phyloP scores from a whole-genome alignment of 1,140 invertebrate species.

The Wiebesia pumilae region DNA sequence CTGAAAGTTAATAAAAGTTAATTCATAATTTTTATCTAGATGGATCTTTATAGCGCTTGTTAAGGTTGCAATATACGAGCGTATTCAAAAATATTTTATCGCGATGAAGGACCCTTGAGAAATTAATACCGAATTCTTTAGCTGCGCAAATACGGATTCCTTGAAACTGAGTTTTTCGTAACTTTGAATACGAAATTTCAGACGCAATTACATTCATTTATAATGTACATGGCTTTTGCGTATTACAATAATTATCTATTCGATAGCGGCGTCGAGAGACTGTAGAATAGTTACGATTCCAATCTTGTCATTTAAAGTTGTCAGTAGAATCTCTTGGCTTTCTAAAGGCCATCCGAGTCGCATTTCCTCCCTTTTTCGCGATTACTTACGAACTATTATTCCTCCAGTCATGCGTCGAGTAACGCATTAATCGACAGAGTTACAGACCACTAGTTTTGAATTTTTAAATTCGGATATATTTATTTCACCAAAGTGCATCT shows the following conservation, averaged over 20 bases:
- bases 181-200: not conserved
- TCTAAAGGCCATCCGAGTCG: conserved; percentile 27
- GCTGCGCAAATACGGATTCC: too few relatives aligned
- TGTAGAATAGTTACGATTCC: too few relatives aligned
- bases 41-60: not conserved
- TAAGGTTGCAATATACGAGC: not conserved
- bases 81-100: not conserved
- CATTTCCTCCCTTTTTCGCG: conserved; percentile 5
- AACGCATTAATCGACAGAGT: conserved; percentile 27
- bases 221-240: not conserved
- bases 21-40: not conserved
- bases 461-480: too few relatives aligned
- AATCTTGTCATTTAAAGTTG: too few relatives aligned
- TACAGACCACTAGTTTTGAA: not conserved
- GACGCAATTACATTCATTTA: not conserved
- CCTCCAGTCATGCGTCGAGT: conserved; percentile 17
- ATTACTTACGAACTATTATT: conserved; percentile 34
- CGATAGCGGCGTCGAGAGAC: not conserved
- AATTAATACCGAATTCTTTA: not conserved
- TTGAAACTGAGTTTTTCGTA: not conserved
- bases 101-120: not conserved
- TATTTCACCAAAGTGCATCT: too few relatives aligned
- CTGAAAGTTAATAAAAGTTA: too few relatives aligned
- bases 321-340: not conserved
- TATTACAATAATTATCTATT: not conserved